A percentile compares a stretch with the other conserved stretches of the same genome.
Evolutionary conservation across 2,888 invertebrate species (phyloP).

Genomic region (Andrena haemorrhoa): DNA sequence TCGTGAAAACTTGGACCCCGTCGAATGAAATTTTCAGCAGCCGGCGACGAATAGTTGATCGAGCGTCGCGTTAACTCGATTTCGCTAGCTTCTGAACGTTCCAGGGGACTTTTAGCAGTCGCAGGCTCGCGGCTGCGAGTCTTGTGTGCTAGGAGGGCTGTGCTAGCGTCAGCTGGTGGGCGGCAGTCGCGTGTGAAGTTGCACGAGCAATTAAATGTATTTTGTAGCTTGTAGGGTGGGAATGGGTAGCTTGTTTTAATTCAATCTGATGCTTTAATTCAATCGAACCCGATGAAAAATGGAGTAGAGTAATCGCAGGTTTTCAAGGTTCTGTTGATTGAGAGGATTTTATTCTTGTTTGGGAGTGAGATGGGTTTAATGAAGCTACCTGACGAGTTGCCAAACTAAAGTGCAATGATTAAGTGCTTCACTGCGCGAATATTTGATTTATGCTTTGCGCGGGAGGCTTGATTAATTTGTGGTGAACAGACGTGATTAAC

Average conservation of each 20-base stretch:
- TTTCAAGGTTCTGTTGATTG: not conserved
- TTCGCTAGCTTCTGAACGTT: slow-evolving; percentile 6
- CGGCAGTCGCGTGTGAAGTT: too few species aligned
- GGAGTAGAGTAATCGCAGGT: not conserved
- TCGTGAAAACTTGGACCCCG: slow-evolving; percentile 7
- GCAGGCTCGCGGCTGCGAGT: too few species aligned
- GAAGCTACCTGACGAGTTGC: slow-evolving; percentile 1
- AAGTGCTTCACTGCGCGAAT: slow-evolving; percentile 10
- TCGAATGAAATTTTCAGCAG: slow-evolving; percentile 30
- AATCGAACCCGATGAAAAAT: too few species aligned
- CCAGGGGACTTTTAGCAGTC: not conserved
- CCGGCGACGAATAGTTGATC: slow-evolving; percentile 17
- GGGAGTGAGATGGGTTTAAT: not conserved
- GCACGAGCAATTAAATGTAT: too few species aligned
- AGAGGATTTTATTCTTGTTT: not conserved
- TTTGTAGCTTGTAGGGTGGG: too few species aligned
- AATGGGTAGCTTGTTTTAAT: too few species aligned
- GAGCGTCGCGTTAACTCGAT: slow-evolving; percentile 11
- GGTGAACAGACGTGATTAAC: slow-evolving; percentile 29
- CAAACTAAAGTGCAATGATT: slow-evolving; percentile 8
- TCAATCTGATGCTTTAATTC: too few species aligned
- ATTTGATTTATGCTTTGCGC: slow-evolving; percentile 20
- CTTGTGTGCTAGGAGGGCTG: too few species aligned
- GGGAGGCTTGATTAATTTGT: slow-evolving; percentile 13
- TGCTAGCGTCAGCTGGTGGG: not conserved